phyloP scores from a whole-genome alignment of 2,113 vertebrate genomes.

The Psilopsiagon aymara region DNA sequence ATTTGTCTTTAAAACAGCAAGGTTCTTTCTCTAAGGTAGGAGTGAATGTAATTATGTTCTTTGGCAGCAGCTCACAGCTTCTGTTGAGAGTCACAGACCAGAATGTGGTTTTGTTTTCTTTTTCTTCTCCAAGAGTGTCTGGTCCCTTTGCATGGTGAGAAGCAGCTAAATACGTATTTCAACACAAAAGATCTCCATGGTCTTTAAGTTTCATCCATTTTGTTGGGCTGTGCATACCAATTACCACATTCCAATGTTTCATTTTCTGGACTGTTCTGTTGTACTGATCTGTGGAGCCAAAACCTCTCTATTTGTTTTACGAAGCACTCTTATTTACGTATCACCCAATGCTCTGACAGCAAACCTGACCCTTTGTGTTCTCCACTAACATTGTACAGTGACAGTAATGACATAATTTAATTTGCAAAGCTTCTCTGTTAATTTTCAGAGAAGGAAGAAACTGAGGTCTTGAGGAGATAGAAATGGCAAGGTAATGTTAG shows the following conservation, averaged over 20 bases:
- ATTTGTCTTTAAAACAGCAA: conserved; percentile 12
- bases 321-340: not conserved
- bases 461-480: not conserved
- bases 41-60: not conserved
- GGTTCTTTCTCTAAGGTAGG: not conserved
- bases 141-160: not conserved
- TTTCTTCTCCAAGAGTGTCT: not conserved
- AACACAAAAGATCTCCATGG: not conserved
- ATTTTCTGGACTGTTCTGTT: not conserved
- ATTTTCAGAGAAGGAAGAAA: not conserved
- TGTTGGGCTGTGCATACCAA: not conserved
- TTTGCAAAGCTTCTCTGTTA: not conserved
- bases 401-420: not conserved
- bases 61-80: conserved; percentile 10
- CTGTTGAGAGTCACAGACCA: conserved; percentile 6
- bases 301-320: not conserved
- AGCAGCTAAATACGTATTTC: not conserved
- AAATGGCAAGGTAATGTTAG: not conserved
- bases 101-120: not conserved
- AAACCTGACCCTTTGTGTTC: not conserved
- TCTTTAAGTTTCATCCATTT: not conserved
- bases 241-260: not conserved
- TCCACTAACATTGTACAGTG: not conserved
- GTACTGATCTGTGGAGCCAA: not conserved
- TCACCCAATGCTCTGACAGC: not conserved